Conservation (phyloP, 2,797 vertebrate species). For the Crenuchus spilurus region DNA sequence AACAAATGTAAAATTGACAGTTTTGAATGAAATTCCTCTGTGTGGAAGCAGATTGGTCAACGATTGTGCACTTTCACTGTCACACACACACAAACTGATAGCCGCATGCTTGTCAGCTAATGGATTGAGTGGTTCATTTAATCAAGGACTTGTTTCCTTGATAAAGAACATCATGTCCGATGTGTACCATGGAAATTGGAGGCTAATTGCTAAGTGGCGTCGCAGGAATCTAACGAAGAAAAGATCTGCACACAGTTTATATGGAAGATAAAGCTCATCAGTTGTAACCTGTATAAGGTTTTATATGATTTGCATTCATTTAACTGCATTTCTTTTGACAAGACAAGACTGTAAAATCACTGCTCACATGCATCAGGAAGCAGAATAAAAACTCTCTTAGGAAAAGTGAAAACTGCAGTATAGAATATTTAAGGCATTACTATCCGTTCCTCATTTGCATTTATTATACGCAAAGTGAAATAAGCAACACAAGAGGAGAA, state of each 20-base stretch:
- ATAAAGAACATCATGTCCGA: conserved; percentile 25
- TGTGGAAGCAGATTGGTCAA: too few relatives aligned
- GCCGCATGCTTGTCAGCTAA: background rate
- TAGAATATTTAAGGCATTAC: conserved; percentile 61
- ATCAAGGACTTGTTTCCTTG: background rate
- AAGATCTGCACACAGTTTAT: conserved; percentile 6
- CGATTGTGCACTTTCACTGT: too few relatives aligned
- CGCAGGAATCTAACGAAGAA: background rate
- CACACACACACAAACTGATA: background rate
- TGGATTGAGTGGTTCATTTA: conserved; percentile 15
- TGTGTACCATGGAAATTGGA: conserved; percentile 16
- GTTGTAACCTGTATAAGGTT: too few relatives aligned
- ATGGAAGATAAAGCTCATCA: too few relatives aligned
- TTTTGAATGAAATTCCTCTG: too few relatives aligned
- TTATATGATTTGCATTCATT: too few relatives aligned
- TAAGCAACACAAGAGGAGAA: conserved; percentile 64
- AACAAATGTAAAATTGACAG: too few relatives aligned
- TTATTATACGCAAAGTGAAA: conserved; percentile 73
- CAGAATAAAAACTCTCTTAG: background rate
- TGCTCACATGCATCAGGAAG: background rate
- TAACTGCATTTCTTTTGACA: too few relatives aligned
- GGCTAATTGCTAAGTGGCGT: conserved; percentile 37
- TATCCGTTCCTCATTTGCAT: conserved; percentile 71
- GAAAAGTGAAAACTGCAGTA: background rate
- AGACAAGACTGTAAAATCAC: too few relatives aligned